Percentiles rank a stretch among this genome's conserved stretches.
Evolutionary conservation across 2,113 vertebrate genomes (phyloP).

Genomic region (Isichthys henryi): DNA sequence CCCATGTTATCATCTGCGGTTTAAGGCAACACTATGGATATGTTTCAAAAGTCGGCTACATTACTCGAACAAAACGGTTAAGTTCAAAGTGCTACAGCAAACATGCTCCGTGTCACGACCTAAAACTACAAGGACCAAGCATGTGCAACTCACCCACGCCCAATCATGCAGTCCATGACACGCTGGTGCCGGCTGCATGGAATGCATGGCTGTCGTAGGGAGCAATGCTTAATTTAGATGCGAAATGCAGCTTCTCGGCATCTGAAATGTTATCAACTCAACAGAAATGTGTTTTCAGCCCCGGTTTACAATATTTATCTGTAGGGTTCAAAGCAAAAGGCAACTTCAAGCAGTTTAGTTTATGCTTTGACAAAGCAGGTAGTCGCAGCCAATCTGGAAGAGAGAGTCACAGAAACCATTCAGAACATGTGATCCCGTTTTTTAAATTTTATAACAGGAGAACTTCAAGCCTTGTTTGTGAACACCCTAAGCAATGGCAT

Average conservation of each 20-base stretch:
- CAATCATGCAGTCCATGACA: not conserved
- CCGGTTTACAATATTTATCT: not conserved
- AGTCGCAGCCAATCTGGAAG: not conserved
- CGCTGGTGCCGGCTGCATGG: not conserved
- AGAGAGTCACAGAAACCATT: not conserved
- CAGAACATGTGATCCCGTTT: not conserved
- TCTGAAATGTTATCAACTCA: not conserved
- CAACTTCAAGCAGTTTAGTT: not conserved
- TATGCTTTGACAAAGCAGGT: not conserved
- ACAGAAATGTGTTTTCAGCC: not conserved
- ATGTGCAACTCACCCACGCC: not conserved
- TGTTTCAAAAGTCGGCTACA: constrained; percentile 44
- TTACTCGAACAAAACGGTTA: not conserved
- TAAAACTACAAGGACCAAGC: not conserved
- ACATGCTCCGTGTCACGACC: constrained; percentile 16
- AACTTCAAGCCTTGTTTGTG: not conserved
- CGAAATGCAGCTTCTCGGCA: not conserved
- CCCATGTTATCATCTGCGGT: constrained; percentile 41
- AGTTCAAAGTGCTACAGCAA: constrained; percentile 13
- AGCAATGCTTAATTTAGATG: not conserved
- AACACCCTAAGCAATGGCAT: not conserved
- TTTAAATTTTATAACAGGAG: not conserved
- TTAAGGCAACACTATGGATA: constrained; percentile 55
- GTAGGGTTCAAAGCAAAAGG: not conserved
- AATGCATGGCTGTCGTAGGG: not conserved